Evolutionary conservation across 92 coral and sea anemone species (phyloP).

Genomic region (Isaurus tuberculatus): DNA sequence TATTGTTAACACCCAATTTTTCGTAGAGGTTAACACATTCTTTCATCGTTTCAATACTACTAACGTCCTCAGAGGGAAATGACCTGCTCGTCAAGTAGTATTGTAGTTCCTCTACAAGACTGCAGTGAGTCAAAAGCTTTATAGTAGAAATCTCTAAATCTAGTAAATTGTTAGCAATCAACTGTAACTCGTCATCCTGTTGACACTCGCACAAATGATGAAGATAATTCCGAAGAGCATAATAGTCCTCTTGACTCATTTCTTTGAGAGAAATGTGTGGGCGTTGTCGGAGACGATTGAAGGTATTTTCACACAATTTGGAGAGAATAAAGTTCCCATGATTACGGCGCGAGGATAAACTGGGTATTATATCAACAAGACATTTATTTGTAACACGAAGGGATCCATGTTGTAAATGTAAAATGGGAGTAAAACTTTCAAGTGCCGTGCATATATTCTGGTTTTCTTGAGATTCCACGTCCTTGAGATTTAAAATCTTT

Average conservation of each 20-base stretch:
- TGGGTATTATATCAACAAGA: background rate
- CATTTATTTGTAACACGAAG: slow-evolving; percentile 9
- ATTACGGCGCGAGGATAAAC: background rate
- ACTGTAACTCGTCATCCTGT: background rate
- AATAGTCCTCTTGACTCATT: slow-evolving; percentile 1
- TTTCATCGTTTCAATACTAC: background rate
- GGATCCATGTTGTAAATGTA: background rate
- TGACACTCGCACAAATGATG: slow-evolving; percentile 11
- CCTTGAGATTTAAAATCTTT: slow-evolving; percentile 1
- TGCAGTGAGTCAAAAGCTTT: slow-evolving; percentile 18
- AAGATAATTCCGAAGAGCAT: slow-evolving; percentile 26
- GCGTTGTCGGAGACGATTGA: background rate
- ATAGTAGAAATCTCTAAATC: slow-evolving; percentile 18
- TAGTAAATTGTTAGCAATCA: background rate
- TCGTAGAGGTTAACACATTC: background rate
- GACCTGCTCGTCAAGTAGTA: background rate
- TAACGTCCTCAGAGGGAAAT: background rate
- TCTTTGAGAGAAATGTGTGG: slow-evolving; percentile 10
- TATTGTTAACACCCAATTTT: slow-evolving; percentile 1
- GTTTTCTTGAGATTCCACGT: background rate
- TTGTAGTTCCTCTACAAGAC: background rate
- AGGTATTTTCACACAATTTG: background rate
- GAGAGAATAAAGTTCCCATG: slow-evolving; percentile 24
- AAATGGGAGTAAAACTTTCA: slow-evolving; percentile 4
- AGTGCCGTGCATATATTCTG: slow-evolving; percentile 11